Evolutionary conservation across 2,113 vertebrate genomes (phyloP).

Genomic region (Notothenia coriiceps): DNA sequence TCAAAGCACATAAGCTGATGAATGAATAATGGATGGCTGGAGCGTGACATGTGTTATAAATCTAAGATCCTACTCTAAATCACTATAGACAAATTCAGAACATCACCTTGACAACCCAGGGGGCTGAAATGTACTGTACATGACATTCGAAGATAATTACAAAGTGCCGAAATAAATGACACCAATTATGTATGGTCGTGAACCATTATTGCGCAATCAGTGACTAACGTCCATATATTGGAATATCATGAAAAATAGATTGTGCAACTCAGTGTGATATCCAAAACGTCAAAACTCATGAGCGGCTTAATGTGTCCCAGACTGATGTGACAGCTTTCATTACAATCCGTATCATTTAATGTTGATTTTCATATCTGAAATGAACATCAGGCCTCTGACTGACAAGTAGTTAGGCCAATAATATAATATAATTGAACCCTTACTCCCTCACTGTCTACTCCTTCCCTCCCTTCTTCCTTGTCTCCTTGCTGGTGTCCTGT

Average conservation of each 20-base stretch:
- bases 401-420: conserved; percentile 12
- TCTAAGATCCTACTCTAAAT: conserved; percentile 32
- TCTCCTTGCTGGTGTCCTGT: conserved; percentile 52
- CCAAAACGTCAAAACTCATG: not conserved
- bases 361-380: conserved; percentile 34
- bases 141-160: conserved; percentile 25
- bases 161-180: conserved; percentile 24
- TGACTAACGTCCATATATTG: not conserved
- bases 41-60: conserved; percentile 46
- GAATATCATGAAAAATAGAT: conserved; percentile 16
- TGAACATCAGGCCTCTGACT: conserved; percentile 24
- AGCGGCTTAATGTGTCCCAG: not conserved
- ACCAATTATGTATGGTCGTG: conserved; percentile 28
- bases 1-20: conserved; percentile 4
- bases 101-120: conserved; percentile 27
- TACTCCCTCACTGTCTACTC: not conserved
- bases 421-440: conserved; percentile 25
- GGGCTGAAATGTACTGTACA: conserved; percentile 20
- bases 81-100: conserved; percentile 37
- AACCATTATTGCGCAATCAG: not conserved
- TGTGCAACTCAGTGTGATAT: not conserved
- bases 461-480: not conserved
- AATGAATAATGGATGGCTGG: conserved; percentile 40
- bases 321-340: not conserved
- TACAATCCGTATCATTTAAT: not conserved